Percentiles rank a stretch among this genome's conserved stretches.
Conservation (phyloP, 2,797 vertebrate species). For the Nannoperca obscura region DNA sequence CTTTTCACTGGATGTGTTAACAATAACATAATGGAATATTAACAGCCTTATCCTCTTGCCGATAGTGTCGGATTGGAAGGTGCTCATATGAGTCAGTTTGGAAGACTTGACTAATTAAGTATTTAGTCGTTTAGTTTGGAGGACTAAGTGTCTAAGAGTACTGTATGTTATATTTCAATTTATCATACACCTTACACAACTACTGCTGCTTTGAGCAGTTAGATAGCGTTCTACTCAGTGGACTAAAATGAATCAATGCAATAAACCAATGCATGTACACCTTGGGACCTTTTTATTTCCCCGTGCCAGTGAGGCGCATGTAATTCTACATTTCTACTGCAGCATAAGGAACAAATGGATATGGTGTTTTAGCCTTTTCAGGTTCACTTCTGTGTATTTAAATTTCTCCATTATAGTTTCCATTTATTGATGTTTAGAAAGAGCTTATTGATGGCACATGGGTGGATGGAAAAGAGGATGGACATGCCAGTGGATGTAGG, state of each 20-base stretch:
- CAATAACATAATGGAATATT: background rate
- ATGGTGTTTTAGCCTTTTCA: background rate
- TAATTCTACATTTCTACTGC: background rate
- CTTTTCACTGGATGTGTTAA: too few species aligned
- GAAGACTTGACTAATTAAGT: background rate
- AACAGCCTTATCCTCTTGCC: background rate
- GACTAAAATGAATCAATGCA: constrained; percentile 1
- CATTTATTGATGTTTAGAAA: background rate
- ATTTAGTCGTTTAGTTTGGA: background rate
- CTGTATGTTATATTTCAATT: background rate
- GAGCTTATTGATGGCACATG: background rate
- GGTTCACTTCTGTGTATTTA: background rate
- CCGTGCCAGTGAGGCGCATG: background rate
- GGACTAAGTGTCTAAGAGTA: background rate
- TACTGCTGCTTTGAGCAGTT: background rate
- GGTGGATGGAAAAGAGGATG: background rate
- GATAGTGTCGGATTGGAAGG: background rate
- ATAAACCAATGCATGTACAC: background rate
- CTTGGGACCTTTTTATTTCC: background rate
- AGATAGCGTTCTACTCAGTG: background rate
- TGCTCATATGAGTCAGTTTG: background rate
- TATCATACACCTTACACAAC: background rate
- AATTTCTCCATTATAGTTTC: background rate
- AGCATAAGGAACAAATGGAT: background rate
- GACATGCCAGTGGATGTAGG: background rate